A percentile compares a stretch with the other conserved stretches of the same genome.
Conservation (phyloP, 2,797 vertebrate genomes). For the Streptopelia turtur region DNA sequence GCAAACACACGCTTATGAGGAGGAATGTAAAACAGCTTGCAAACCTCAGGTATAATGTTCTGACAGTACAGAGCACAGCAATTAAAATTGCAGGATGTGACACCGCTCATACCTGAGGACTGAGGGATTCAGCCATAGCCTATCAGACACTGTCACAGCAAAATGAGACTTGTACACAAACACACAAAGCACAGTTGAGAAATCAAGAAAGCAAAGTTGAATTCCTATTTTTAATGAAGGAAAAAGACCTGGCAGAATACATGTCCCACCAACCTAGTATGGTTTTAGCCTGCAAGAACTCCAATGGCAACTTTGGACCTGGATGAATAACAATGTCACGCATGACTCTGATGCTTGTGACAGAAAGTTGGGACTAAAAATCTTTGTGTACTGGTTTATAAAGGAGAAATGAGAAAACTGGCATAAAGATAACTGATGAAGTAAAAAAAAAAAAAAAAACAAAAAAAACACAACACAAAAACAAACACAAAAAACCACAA, state of each 20-base stretch:
- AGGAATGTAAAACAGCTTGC: conserved; percentile 44
- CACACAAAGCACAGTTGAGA: not conserved
- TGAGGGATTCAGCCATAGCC: conserved; percentile 15
- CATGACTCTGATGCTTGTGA: not conserved
- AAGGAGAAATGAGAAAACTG: not conserved
- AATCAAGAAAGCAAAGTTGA: not conserved
- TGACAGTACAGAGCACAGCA: not conserved
- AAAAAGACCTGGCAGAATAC: not conserved
- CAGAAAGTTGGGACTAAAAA: not conserved
- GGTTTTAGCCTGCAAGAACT: not conserved
- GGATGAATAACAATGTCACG: not conserved
- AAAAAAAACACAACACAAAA: no score
- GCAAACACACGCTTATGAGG: not conserved
- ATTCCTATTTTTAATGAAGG: not conserved
- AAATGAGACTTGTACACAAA: not conserved
- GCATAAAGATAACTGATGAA: not conserved
- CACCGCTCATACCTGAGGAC: conserved; percentile 45
- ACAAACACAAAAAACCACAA: not conserved
- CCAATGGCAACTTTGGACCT: not conserved
- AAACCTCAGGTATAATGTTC: conserved; percentile 17
- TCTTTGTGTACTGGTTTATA: not conserved
- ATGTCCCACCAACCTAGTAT: not conserved
- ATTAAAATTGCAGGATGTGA: conserved; percentile 68
- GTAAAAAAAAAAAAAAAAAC: not conserved
- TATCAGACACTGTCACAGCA: not conserved